Base-by-base conservation (phyloP, 2,797 vertebrate species). In the Enoplosus armatus region DNA sequence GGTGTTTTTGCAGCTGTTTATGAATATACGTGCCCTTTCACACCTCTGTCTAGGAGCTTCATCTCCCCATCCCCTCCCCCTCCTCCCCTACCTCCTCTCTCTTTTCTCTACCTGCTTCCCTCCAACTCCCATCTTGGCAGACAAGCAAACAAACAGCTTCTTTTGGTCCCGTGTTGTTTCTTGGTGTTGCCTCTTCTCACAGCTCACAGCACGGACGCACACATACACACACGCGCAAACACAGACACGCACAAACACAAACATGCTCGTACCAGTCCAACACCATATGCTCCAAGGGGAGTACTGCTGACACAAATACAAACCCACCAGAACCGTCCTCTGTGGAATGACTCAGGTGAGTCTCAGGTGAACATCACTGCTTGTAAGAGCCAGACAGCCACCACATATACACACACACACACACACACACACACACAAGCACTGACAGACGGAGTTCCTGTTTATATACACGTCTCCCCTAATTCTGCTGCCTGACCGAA, bases 111-210 rank as follows among this genome's bases (percentile, higher is more conserved):
- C 81, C 85, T 67, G 63, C 83, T 85, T 79, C 82, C 71, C 81
- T 79, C 79, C 81, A 85, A 70, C 83, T 80, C 85, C 80, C 79
- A 79, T 86, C 86, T 84, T 90, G 72, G 80, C 86, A 87, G 88
- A 87, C 79, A 82, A 80, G 88, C 89, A 94, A 94, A 95, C 93
- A 95, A 94, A 94, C 92, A 92, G 89, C 91, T 90, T 92, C 88
- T 90, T 89, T 83, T 82, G 85, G 90, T 93, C 90, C 91, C 82
- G 82, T 86, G 91, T 87, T 92, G 87, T 87, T 90, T 87, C 85
- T 72, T 83, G 82, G 72, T 87, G 70, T 79, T 91, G 76, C 84
- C 87, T 92, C 75, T 83, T 88, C 86, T 90, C 88, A 85, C 85
- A 74, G 73, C 89, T 90, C 77, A 72, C 84, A 88, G 86, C 88